Evolutionary conservation across 2,888 invertebrate genomes (phyloP), one percentile per base, ranked within the genome.

Genomic region (Scaptomyza parva): DNA sequence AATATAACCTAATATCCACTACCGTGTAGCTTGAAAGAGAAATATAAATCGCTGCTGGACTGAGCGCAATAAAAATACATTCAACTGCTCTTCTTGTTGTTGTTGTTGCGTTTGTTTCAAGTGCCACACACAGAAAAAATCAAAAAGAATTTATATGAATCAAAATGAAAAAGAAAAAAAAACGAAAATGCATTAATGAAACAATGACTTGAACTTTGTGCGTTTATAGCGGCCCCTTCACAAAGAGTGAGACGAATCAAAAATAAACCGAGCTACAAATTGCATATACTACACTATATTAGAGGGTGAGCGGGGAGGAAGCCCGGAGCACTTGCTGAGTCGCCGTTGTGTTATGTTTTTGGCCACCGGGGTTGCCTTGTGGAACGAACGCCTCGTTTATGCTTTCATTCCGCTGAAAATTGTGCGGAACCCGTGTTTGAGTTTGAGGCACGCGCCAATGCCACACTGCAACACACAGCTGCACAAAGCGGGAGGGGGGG

Each of bases 401-500:
- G 86, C 74, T 83, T 83, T 83, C 88, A 83, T 83, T 83, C 82
- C 70, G 65, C 70, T 64, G 88, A 83, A 83, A 78, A 82, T 82
- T 78, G 85, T 87, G 82, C 82, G 82, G 82, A 83, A 83, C 82
- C 82, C 86, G 83, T 82, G 82, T 63, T 85, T 79, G 71, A 66
- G 77, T 51, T 75, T 74, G 66, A 85, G 82, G 88, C 82, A 83
- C 82, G 82, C 86, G 82, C 82, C 82, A 67, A 68, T 63, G 70
- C 33, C 61, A 41, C 61, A 41, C 47, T 70, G 66, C 47, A 47
- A 20, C 47, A 18, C 37, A 47, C 37, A 45, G 64, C 54, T 52
- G 63, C 26, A 33, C 48, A 33, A n/a, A 3, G 37, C n/a, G 41
- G 7, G 53, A 12, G 18, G 0, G 11, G 35, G 8, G 6, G 11